phyloP scores from a whole-genome alignment of 2,888 invertebrate species.

The Strigamia crassipes region DNA sequence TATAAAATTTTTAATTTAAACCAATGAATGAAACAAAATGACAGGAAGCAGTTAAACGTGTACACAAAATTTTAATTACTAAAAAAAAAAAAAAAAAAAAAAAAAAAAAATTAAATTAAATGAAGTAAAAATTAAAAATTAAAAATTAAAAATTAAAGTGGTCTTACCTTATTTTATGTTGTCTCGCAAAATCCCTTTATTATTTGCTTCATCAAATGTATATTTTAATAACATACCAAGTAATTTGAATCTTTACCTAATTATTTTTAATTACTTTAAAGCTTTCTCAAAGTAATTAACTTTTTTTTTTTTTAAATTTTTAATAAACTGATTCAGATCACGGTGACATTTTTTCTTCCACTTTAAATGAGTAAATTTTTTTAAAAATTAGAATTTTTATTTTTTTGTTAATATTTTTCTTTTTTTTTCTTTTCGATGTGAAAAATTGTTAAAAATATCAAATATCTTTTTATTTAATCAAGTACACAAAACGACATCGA shows the following conservation, averaged over 20 bases:
- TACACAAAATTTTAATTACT: background rate
- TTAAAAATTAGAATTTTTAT: background rate
- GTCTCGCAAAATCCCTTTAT: background rate
- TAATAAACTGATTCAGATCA: background rate
- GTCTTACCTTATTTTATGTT: background rate
- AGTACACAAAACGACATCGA: background rate
- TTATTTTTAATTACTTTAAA: conserved; percentile 22
- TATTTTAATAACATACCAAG: conserved; percentile 10
- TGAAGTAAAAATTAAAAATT: background rate
- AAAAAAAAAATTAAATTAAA: background rate
- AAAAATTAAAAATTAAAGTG: background rate
- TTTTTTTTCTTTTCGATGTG: background rate
- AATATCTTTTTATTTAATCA: background rate
- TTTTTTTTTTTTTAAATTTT: background rate
- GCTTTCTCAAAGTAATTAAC: conserved; percentile 7
- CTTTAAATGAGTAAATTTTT: background rate
- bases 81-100: background rate
- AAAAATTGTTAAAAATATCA: background rate
- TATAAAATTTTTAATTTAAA: conserved; percentile 22
- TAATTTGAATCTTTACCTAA: conserved; percentile 26
- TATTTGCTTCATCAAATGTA: background rate
- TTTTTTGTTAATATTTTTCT: background rate
- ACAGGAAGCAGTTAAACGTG: background rate
- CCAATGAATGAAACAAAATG: background rate
- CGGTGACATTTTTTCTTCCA: background rate